Evolutionary conservation across 2,113 vertebrate species (phyloP).

Genomic region (Charina bottae): DNA sequence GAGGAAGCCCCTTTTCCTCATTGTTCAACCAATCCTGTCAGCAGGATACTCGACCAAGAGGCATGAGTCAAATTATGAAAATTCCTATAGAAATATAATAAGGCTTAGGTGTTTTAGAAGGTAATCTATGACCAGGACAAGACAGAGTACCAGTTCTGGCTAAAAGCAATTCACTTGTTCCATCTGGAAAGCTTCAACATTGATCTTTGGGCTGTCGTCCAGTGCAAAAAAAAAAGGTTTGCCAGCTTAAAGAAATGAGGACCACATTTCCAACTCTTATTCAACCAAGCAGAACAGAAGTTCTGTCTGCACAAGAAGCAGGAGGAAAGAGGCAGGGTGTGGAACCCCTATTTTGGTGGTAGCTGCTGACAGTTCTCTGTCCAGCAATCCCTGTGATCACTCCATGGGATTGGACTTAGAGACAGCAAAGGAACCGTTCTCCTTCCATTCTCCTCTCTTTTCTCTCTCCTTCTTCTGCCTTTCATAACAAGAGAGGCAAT

Average conservation of each 20-base stretch:
- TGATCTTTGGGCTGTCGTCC: neutral
- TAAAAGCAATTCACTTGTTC: neutral
- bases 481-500: neutral
- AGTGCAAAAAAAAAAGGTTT: neutral
- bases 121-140: neutral
- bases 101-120: neutral
- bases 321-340: neutral
- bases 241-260: neutral
- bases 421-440: neutral
- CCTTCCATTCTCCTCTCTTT: neutral
- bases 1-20: neutral
- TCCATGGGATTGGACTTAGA: neutral
- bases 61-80: neutral
- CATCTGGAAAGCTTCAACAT: neutral
- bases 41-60: neutral
- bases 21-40: neutral
- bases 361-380: neutral
- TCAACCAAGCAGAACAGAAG: neutral
- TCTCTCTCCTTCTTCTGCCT: neutral
- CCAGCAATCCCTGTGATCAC: neutral
- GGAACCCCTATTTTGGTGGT: neutral
- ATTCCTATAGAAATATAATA: neutral
- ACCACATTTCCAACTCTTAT: neutral
- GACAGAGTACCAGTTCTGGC: neutral
- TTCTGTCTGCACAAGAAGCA: neutral